Base-by-base conservation (phyloP, 1,140 invertebrate species). In the Wasmannia auropunctata region DNA sequence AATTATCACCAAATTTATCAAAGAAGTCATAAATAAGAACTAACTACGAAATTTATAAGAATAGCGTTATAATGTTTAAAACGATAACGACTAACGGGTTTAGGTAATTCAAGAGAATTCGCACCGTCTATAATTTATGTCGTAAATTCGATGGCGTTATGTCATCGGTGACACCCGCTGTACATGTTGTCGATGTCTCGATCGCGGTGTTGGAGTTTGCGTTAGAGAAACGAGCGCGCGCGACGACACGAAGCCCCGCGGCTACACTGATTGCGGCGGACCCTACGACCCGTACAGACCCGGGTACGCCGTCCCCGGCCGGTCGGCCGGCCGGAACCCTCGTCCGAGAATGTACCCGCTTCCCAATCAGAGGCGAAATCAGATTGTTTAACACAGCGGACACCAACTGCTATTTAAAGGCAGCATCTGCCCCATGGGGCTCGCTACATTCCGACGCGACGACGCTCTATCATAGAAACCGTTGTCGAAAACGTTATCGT, bases 321-420 rank as follows among this genome's bases (percentile, higher is more conserved):
- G 37, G 5, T 8, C 22, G 6, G 22, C 37, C 25, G 37, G 5
- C 14, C 22, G 6, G 22, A 31, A 77, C 79, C 87, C 67, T 91
- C 87, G 88, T 81, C 88, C 88, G 81, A 88, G 86, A 69, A 54
- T 80, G 84, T 86, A 60, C 86, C 90, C 92, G 88, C 86, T 91
- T 92, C 88, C 89, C 93, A 94, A 95, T 94, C 94, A 94, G 87
- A 88, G 87, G 85, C 90, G 88, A 93, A 94, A 94, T 94, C 92
- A 91, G 93, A 95, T 95, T 95, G 93, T 92, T 94, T 93, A 93
- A 93, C 92, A 93, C 92, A 93, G 92, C 92, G 92, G 91, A 92
- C 93, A 92, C 93, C 94, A 93, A 94, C 94, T 94, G 93, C 93
- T 93, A 93, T 93, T 94, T 94, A 94, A 92, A 88, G 81, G 80